Conservation (phyloP, 2,113 vertebrate genomes). For the Meriones unguiculatus region DNA sequence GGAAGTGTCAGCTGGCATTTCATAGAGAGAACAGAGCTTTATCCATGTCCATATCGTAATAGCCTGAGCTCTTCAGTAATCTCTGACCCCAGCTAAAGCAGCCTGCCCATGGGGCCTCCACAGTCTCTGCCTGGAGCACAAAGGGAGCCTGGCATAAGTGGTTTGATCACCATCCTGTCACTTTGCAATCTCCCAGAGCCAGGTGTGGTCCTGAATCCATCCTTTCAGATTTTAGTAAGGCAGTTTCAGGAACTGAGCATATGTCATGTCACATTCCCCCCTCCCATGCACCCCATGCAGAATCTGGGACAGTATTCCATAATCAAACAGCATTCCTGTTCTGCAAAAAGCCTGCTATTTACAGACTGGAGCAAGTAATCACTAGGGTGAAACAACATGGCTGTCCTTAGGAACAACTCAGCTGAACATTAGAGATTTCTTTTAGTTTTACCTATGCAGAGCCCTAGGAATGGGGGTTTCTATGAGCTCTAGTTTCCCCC, state of each 20-base stretch:
- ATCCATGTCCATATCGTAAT: not conserved
- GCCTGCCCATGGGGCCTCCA: not conserved
- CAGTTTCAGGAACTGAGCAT: not conserved
- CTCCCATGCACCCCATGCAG: fast-evolving
- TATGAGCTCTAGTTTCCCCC: not conserved
- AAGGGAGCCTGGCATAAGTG: not conserved
- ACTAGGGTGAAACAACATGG: not conserved
- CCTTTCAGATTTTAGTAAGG: not conserved
- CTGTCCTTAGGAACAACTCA: not conserved
- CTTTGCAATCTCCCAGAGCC: not conserved
- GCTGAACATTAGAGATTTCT: not conserved
- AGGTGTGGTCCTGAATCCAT: not conserved
- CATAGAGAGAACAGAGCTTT: fast-evolving
- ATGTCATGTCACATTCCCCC: not conserved
- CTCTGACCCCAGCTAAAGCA: not conserved
- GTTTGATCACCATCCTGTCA: not conserved
- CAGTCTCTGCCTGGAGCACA: no score
- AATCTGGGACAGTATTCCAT: not conserved
- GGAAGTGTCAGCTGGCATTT: not conserved
- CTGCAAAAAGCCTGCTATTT: not conserved
- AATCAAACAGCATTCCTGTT: not conserved
- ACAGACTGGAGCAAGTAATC: no score
- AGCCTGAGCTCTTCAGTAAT: not conserved
- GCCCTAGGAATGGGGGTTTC: not conserved
- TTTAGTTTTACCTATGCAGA: not conserved